Base-by-base conservation (phyloP, 2,888 invertebrate species). In the Sarcophaga carnaria region DNA sequence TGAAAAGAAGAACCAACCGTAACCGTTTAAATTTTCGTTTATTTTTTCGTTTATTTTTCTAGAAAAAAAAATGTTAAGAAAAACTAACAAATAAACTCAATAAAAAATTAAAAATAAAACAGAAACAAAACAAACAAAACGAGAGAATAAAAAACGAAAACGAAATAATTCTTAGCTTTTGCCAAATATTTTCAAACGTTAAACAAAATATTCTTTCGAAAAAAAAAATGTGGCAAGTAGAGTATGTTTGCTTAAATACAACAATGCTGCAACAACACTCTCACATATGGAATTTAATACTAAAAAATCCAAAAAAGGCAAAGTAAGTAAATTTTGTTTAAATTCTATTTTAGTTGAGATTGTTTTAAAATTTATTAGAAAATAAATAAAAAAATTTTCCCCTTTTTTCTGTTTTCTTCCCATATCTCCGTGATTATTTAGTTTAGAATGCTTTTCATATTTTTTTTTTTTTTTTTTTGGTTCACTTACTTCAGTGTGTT, bases 1-100 rank as follows among this genome's bases (percentile, higher is more conserved):
- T 66, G 74, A 83, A 75, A 87, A 87, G 66, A 83, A 37, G 45
- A 71, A 80, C 69, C 83, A 78, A 83, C 78, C 86, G 80, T 83
- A 83, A 81, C 80, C 37, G 20, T 54, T 78, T 77, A 37, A 8
- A 37, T 83, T 64, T 47, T 14, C 20, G n/a, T 22, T 27, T 25
- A 14, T n/a, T 10, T 72, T 20, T 10, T 59, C 8, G 17, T 80
- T 79, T 71, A 20, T 79, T 45, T 83, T 63, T 63, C 71, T 25
- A 72, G 66, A 22, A 70, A 71, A n/a, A n/a, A 75, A 62, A 8
- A 62, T 22, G 12, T 80, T 27, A 3, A 14, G 3, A 60, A 70
- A 62, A 84, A 67, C 37, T 27, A 70, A 66, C 54, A 69, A 83
- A 54, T 14, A 54, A 54, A 14, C 12, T 54, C 17, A 14, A 54